Evolutionary conservation across 1,140 invertebrate genomes (phyloP), one percentile per base, ranked within the genome.

Genomic region (Diuraphis noxia): DNA sequence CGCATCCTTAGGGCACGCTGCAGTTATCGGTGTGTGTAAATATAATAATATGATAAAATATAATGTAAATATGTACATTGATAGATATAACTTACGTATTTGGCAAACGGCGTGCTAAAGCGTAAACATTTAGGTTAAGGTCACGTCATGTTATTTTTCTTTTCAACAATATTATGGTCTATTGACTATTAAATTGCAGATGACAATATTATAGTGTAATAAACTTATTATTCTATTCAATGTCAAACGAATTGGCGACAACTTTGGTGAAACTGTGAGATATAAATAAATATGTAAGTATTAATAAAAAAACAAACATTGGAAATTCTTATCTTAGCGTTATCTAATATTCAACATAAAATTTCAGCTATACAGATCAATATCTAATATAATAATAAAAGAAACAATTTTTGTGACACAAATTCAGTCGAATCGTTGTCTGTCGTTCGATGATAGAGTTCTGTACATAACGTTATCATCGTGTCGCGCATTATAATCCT

Each of bases 1-100:
- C 88, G 46, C 63, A 30, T 90, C 88, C 88, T 90, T 19, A 46
- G 88, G 88, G 88, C 41, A 34, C 13, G 56, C n/a, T 79, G 21
- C 63, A 46, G 30, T n/a, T 72, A 40, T 40, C 30, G 84, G 5
- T 38, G 21, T 49, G 4, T 84, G 25, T 43, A 19, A 21, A 34
- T n/a, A 43, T 36, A n/a, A 72, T 72, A 72, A n/a, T 72, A 72
- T 6, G 17, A 34, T 72, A 72, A 13, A 72, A 72, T n/a, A 25
- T 7, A 30, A n/a, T 63, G 1, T 23, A 56, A 9, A 52, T 52
- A 49, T 19, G 21, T 52, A 52, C 13, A 56, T 0, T 9, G 8
- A 30, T 30, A 30, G 1, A 56, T 30, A 23, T 56, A 56, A n/a
- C n/a, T 13, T 2, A 41, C 77, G 79, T 25, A 30, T 41, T 36